Evolutionary conservation across 1,140 invertebrate species (phyloP).

Genomic region (Atta colombica): DNA sequence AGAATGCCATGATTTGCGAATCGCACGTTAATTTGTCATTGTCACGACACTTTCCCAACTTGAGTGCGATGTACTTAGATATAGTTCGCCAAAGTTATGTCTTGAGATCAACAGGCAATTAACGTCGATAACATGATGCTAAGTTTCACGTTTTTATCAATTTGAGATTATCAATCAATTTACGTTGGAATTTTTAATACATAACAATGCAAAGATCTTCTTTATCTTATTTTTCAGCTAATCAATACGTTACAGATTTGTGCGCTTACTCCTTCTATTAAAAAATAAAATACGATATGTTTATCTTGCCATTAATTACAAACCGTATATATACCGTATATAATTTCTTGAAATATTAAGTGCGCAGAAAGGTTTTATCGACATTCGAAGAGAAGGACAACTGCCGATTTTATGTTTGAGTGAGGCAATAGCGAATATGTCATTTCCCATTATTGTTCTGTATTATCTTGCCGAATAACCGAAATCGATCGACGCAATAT

Average conservation of each 20-base stretch:
- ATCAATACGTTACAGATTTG: not conserved
- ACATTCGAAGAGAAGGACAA: constrained; percentile 12
- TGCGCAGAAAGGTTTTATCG: constrained; percentile 12
- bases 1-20: not conserved
- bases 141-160: not conserved
- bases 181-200: not conserved
- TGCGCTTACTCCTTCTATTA: not conserved
- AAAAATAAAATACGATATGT: not conserved
- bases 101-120: constrained; percentile 14
- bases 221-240: not conserved
- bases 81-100: constrained; percentile 38
- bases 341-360: not conserved
- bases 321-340: too few relatives aligned
- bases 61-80: not conserved
- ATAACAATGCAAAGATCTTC: not conserved
- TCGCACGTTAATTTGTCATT: constrained; percentile 63
- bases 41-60: constrained; percentile 22
- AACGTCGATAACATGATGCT: constrained; percentile 35
- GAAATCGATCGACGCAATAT: constrained; percentile 64
- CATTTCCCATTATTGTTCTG: constrained; percentile 34
- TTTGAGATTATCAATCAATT: constrained; percentile 47
- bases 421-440: constrained; percentile 12
- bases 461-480: constrained; percentile 44
- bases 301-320: not conserved
- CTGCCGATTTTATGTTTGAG: not conserved